These are phyloP conservation scores for Sebastes steindachneri DNA, from an alignment of 2,797 vertebrate genomes.

Conservation along the genomic window DNA sequence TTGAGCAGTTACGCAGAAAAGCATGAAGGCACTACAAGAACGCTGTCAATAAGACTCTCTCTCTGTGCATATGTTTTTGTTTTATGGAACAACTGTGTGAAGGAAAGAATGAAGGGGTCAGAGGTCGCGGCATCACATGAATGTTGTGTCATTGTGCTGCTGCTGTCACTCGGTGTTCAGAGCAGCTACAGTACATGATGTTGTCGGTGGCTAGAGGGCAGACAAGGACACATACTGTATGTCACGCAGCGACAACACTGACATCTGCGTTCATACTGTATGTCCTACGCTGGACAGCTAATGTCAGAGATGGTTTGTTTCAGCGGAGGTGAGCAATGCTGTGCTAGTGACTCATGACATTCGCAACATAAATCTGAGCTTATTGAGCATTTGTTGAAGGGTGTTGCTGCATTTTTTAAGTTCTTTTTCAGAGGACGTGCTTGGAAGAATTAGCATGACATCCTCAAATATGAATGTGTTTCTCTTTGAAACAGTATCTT, in stretches of 20 bases:
- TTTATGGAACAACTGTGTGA: conserved; percentile 44
- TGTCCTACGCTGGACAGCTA: conserved; percentile 23
- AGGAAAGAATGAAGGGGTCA: conserved; percentile 39
- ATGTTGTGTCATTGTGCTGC: conserved; percentile 38
- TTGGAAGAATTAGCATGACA: not conserved
- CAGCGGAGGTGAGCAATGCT: conserved; percentile 6
- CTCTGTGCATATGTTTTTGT: not conserved
- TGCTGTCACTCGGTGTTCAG: conserved; percentile 46
- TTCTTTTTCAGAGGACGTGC: not conserved
- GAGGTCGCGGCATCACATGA: conserved; percentile 31
- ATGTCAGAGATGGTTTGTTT: conserved; percentile 16
- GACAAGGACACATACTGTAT: conserved; percentile 20
- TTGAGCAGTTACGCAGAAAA: not conserved
- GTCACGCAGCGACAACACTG: not conserved
- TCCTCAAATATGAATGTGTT: not conserved
- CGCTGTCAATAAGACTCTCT: not conserved
- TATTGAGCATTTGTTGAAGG: not conserved
- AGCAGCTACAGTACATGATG: not conserved
- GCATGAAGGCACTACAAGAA: not conserved
- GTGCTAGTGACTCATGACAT: conserved; percentile 3
- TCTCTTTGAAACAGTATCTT: not conserved
- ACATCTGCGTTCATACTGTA: not conserved
- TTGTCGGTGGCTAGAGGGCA: not conserved
- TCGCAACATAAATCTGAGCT: conserved; percentile 25
- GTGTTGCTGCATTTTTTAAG: not conserved